Conservation (phyloP, 1,140 invertebrate species). For the Trichonephila inaurata region DNA sequence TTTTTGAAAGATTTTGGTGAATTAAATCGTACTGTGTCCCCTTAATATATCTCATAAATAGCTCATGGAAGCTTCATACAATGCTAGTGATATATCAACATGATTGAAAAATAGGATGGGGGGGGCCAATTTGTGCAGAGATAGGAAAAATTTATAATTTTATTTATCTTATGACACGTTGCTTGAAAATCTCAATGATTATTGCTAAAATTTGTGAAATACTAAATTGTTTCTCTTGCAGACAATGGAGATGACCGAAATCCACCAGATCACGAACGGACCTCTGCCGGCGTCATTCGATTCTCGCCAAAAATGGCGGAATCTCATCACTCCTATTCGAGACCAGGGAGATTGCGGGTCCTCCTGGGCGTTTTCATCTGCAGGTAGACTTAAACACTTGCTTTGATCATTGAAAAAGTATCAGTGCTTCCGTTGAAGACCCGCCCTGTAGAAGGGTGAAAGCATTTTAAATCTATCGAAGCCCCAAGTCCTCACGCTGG, state of each 20-base stretch:
- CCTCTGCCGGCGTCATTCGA: constrained; percentile 86
- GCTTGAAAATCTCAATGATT: too few species aligned
- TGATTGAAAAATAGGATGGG: too few species aligned
- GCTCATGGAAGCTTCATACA: too few species aligned
- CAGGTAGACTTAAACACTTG: constrained; percentile 79
- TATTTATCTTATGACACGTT: too few species aligned
- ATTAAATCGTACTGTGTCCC: too few species aligned
- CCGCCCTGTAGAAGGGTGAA: not conserved
- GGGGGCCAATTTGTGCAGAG: too few species aligned
- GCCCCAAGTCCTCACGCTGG: not conserved
- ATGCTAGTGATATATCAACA: too few species aligned
- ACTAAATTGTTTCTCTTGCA: constrained; percentile 78
- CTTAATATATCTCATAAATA: too few species aligned
- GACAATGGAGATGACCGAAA: constrained; percentile 87
- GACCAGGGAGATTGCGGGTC: constrained; percentile 96
- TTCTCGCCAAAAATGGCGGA: constrained; percentile 87
- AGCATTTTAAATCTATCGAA: not conserved
- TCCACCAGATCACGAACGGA: constrained; percentile 78
- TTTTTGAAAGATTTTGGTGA: too few species aligned
- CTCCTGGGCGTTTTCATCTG: constrained; percentile 95
- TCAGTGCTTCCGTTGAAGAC: too few species aligned
- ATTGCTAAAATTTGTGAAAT: not conserved
- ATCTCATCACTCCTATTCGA: constrained; percentile 86
- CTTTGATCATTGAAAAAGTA: too few species aligned
- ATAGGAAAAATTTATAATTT: too few species aligned